phyloP scores from a whole-genome alignment of 2,888 invertebrate genomes.

The Hyposoter didymator region DNA sequence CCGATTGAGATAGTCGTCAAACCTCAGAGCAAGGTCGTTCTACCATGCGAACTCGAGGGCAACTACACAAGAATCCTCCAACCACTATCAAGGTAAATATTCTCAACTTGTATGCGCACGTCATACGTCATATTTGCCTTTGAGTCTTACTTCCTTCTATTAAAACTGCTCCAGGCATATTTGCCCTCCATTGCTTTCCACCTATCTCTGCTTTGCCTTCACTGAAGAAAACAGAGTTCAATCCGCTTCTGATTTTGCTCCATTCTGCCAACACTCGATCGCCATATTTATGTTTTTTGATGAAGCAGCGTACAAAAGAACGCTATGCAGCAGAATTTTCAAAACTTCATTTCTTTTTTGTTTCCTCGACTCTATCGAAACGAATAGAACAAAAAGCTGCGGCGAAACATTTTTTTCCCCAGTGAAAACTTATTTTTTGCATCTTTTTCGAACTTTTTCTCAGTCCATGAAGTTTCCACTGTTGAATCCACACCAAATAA shows the following conservation, averaged over 20 bases:
- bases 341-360: background rate
- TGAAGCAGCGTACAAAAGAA: background rate
- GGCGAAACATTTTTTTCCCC: no score
- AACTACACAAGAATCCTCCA: slow-evolving; percentile 80
- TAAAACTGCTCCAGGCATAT: slow-evolving; percentile 24
- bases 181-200: slow-evolving; percentile 15
- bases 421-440: no score
- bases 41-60: slow-evolving; percentile 82
- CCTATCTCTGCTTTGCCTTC: background rate
- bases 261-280: background rate
- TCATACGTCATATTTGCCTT: slow-evolving; percentile 41
- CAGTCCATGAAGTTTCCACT: background rate
- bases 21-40: slow-evolving; percentile 81
- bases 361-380: no score
- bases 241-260: background rate
- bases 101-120: slow-evolving; percentile 26
- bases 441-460: no score
- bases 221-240: background rate
- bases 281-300: background rate
- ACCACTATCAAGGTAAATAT: slow-evolving; percentile 79
- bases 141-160: background rate
- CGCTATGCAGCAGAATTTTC: background rate
- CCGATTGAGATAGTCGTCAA: slow-evolving; percentile 81
- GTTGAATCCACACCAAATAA: background rate
- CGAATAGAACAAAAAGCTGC: no score